Evolutionary conservation across 2,797 vertebrate species (phyloP), one percentile per base, ranked within the genome.

Genomic region (Tapera naevia): DNA sequence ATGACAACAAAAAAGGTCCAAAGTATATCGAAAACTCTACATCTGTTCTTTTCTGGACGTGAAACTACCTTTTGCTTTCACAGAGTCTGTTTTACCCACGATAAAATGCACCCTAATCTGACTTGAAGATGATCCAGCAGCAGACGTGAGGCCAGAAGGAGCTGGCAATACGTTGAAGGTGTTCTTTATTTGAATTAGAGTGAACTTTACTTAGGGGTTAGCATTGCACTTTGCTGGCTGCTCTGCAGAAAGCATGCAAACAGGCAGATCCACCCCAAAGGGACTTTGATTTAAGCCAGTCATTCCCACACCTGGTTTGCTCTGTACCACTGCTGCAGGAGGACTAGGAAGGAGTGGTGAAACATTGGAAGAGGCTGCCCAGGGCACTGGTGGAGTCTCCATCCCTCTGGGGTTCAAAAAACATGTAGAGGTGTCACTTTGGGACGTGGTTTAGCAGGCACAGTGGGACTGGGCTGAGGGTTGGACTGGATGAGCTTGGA

Each of bases 161-260:
- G 35, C 89, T 86, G 72, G 54, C 48, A 72, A 9, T 45, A 39
- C 75, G 35, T 57, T 48, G 39, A 67, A 54, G 17, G 33, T 71
- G 53, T 39, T 86, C 50, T 83, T 84, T 86, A 72, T 92, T 72
- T 91, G 80, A 84, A 79, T 81, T 76, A 84, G 43, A 57, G 66
- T 88, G 91, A 93, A 76, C 93, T 91, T 95, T 88, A 80, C 80
- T 80, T 76, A 86, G 0, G 53, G 64, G 76, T 88, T 93, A 91
- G 64, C 51, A 54, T 64, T 84, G 70, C 56, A 23, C 71, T 67
- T 70, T 74, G 76, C 51, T 81, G 53, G 23, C 33, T 86, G 76
- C 73, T 86, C 19, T 53, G 67, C 41, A 91, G 88, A 67, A 71
- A 80, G 25, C 43, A 18, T 82, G 30, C 15, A 22, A 72, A 62